Evolutionary conservation across 92 coral and sea anemone species (phyloP), one percentile per base, ranked within the genome.

Genomic region (Phymanthus crucifer): DNA sequence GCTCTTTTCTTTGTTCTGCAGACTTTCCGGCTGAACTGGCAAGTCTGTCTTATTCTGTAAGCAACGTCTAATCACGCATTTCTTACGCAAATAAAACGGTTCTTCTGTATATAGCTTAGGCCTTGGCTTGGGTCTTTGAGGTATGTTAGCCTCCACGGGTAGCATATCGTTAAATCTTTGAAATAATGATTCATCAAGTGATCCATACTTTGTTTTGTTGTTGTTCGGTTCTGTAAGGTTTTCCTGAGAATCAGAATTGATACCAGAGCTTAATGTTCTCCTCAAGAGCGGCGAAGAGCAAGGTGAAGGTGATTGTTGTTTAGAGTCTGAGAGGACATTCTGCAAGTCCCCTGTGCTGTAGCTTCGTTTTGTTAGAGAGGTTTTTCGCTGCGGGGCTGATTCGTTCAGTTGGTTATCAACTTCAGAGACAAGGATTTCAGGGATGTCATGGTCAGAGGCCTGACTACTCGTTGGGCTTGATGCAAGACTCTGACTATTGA

Each of bases 281-380:
- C 76, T 67, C 48, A 79, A 34, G 10, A 54, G 38, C 26, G 75
- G 83, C 4, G 76, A 79, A 18, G 74, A 57, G 13, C 74, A 66
- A 36, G 73, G 52, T 17, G 52, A 43, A 29, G 46, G 18, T 7
- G 14, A 10, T 31, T n/a, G 46, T 24, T 71, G 24, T 34, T 71
- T 71, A 13, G 43, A 29, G 0, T 71, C 47, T 71, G 27, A 6
- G 18, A 27, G 54, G 27, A 50, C 66, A 45, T 23, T n/a, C 29
- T 35, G 43, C 69, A 81, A 23, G 58, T 81, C 83, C 6, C 83
- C 83, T 31, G 75, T 79, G 29, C 81, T 77, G 33, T 77, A 77
- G 10, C 81, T 77, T 21, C 81, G 8, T 18, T 61, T 77, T 64
- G 72, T 61, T 26, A 77, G 37, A 13, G 81, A 77, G 17, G 68